Percentiles rank a stretch among this genome's conserved stretches.
phyloP scores from a whole-genome alignment of 2,888 invertebrate species.

The Apamea epomidion region DNA sequence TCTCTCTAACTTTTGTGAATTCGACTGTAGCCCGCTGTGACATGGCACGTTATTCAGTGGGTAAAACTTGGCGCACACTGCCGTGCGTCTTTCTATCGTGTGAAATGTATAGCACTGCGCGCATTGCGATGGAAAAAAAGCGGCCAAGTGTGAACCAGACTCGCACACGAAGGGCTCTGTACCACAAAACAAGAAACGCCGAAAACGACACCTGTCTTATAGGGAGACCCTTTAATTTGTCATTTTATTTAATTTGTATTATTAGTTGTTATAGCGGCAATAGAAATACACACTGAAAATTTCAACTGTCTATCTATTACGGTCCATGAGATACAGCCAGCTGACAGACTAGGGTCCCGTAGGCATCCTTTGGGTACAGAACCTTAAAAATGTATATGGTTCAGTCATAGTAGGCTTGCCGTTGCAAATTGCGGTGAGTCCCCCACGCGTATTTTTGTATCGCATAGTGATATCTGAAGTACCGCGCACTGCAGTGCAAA shows the following conservation, averaged over 20 bases:
- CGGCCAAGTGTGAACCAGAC: neutral
- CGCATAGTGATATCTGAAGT: neutral
- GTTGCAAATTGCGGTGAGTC: neutral
- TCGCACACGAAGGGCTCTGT: neutral
- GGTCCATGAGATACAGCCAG: neutral
- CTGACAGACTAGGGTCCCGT: neutral
- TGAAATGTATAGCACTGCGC: neutral
- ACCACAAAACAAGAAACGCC: neutral
- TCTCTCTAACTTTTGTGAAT: conserved; percentile 38
- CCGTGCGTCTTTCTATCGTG: neutral
- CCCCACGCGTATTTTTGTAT: neutral
- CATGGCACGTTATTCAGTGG: conserved; percentile 3
- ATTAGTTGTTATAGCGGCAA: neutral
- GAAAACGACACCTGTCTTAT: neutral
- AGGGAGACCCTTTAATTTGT: neutral
- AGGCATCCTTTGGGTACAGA: neutral
- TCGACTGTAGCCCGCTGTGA: conserved; percentile 6
- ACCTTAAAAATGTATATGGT: neutral
- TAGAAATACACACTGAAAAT: neutral
- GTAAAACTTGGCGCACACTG: neutral
- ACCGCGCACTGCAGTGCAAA: neutral
- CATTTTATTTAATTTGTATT: neutral
- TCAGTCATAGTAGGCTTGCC: neutral
- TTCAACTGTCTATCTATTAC: neutral
- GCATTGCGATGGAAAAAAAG: neutral